Evolutionary conservation across 2,888 invertebrate species (phyloP).

Genomic region (Mimachlamys varia): DNA sequence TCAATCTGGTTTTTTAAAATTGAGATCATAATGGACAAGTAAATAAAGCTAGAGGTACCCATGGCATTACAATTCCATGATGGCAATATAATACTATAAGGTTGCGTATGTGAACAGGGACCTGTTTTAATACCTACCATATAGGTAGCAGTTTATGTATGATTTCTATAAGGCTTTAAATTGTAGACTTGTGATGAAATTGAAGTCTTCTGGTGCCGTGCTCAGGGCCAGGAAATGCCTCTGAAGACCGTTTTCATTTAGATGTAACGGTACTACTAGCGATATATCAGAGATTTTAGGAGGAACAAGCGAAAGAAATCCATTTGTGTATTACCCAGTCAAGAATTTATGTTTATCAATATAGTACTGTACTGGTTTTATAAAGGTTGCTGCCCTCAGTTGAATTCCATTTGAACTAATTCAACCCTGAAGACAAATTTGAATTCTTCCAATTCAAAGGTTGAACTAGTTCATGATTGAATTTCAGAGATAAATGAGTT

Average conservation of each 20-base stretch:
- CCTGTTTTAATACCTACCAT: background rate
- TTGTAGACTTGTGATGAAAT: no score
- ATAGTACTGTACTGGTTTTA: no score
- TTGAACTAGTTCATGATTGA: no score
- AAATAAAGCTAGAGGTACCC: background rate
- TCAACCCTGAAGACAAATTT: no score
- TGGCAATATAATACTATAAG: background rate
- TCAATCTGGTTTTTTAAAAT: background rate
- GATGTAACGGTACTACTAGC: background rate
- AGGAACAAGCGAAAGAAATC: no score
- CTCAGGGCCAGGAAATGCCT: background rate
- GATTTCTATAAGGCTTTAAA: no score
- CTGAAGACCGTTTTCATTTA: background rate
- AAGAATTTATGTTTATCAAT: background rate
- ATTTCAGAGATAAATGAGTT: no score
- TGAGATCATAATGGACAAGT: background rate
- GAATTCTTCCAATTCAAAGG: no score
- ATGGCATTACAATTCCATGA: background rate
- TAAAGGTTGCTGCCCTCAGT: no score
- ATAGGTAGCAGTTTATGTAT: background rate
- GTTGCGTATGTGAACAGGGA: background rate
- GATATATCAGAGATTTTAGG: background rate
- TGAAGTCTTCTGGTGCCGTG: no score
- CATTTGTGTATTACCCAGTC: background rate
- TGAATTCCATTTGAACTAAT: no score